phyloP scores from a whole-genome alignment of 2,113 vertebrate genomes.

The Callospermophilus lateralis region DNA sequence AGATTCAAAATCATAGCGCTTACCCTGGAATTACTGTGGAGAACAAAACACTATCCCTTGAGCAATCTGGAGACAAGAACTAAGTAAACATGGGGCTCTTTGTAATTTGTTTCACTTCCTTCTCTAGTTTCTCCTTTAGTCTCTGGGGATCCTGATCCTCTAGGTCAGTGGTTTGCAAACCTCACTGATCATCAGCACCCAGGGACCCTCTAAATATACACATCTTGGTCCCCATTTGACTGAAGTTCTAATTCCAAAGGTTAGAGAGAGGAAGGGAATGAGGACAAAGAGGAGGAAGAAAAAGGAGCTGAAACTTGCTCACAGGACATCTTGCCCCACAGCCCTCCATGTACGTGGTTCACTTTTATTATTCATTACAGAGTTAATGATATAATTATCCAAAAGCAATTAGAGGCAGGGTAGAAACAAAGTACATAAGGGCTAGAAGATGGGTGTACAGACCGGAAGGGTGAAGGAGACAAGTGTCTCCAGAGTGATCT shows the following conservation, averaged over 20 bases:
- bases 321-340: neutral
- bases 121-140: slow-evolving; percentile 15
- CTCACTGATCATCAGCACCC: slow-evolving; percentile 20
- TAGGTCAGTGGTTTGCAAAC: slow-evolving; percentile 56
- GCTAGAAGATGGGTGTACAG: neutral
- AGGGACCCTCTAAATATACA: neutral
- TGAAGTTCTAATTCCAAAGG: slow-evolving; percentile 36
- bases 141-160: slow-evolving; percentile 35
- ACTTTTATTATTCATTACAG: slow-evolving; percentile 74
- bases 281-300: neutral
- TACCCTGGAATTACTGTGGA: neutral
- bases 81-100: neutral
- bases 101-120: neutral
- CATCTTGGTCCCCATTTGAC: neutral
- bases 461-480: neutral
- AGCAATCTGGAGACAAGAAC: slow-evolving; percentile 24
- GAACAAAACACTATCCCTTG: neutral
- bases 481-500: neutral
- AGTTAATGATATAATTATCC: slow-evolving; percentile 76
- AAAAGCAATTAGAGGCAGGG: slow-evolving; percentile 68
- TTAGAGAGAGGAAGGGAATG: slow-evolving; percentile 21
- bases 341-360: slow-evolving; percentile 55
- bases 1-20: neutral
- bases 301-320: slow-evolving; percentile 36
- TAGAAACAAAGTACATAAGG: slow-evolving; percentile 47